phyloP scores from a whole-genome alignment of 2,888 invertebrate genomes.

The Synanthedon vespiformis region DNA sequence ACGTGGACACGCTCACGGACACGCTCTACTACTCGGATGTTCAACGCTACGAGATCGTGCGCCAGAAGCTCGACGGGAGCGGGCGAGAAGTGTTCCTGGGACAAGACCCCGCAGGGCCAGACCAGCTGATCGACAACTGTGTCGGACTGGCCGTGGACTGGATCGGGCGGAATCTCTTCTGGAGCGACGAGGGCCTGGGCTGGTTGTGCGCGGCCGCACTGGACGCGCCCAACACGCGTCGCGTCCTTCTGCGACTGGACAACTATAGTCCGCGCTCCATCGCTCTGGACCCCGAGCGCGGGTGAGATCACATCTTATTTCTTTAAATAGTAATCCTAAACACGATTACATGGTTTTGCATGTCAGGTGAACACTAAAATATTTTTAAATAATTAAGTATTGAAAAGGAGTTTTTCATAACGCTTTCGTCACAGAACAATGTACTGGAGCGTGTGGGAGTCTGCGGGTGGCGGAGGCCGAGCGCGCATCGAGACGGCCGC shows the following conservation, averaged over 20 bases:
- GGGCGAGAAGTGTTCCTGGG: constrained; percentile 69
- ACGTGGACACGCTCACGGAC: constrained; percentile 73
- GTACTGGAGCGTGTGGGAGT: constrained; percentile 83
- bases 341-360: too few species aligned
- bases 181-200: constrained; percentile 81
- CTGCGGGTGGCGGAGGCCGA: constrained; percentile 26
- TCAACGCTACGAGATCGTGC: constrained; percentile 70
- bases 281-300: constrained; percentile 75
- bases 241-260: constrained; percentile 70
- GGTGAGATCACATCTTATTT: constrained; percentile 37
- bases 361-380: too few species aligned
- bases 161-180: constrained; percentile 81
- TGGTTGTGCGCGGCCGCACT: constrained; percentile 77
- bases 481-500: constrained; percentile 77
- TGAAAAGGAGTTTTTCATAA: too few species aligned
- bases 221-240: constrained; percentile 61
- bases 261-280: constrained; percentile 74
- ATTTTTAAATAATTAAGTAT: too few species aligned
- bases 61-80: constrained; percentile 74
- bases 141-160: constrained; percentile 87
- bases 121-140: constrained; percentile 64
- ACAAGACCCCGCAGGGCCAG: constrained; percentile 31
- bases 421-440: constrained; percentile 51
- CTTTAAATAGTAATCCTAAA: neutral
- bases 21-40: constrained; percentile 75